Conservation (phyloP, 1,140 invertebrate genomes). For the Colletes gigas region DNA sequence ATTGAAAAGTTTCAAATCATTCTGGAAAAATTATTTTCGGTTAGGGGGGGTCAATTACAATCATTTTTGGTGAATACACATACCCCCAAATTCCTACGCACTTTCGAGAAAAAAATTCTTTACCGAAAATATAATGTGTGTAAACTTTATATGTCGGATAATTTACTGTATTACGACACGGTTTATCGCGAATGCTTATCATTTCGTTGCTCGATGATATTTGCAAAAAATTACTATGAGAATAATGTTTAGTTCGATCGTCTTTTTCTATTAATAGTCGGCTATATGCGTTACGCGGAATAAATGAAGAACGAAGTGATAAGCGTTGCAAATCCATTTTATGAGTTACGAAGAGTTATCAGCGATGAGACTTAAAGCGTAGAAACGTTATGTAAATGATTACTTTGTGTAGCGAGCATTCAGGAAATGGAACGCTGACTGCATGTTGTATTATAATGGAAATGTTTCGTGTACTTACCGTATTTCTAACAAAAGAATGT, state of each 20-base stretch:
- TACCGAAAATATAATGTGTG: too few species aligned
- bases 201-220: not conserved
- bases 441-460: not conserved
- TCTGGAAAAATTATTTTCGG: too few species aligned
- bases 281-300: not conserved
- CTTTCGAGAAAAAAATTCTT: too few species aligned
- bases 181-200: not conserved
- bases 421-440: not conserved
- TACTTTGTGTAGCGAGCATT: too few species aligned
- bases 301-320: not conserved
- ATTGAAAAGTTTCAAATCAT: too few species aligned
- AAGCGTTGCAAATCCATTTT: not conserved
- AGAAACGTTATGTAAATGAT: not conserved
- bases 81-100: too few species aligned
- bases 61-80: too few species aligned
- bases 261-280: not conserved
- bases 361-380: too few species aligned
- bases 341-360: too few species aligned
- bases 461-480: not conserved
- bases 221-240: not conserved
- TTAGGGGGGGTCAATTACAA: too few species aligned
- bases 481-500: slow-evolving; percentile 14
- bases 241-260: not conserved
- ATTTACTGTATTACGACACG: too few species aligned
- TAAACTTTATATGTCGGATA: too few species aligned